phyloP scores from a whole-genome alignment of 2,113 vertebrate species.

The Heteronetta atricapilla region DNA sequence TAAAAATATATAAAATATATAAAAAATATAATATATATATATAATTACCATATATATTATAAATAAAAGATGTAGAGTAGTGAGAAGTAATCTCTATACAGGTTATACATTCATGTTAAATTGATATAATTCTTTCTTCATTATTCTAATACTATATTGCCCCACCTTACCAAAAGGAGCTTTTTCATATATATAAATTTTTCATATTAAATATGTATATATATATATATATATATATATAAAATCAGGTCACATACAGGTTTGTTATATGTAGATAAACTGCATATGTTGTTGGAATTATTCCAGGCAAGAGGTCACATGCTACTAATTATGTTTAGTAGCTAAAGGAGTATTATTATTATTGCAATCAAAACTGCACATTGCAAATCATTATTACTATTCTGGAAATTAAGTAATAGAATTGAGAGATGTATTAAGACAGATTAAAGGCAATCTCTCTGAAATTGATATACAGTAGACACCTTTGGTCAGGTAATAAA shows the following conservation, averaged over 20 bases:
- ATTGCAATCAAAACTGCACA: not conserved
- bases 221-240: too few relatives aligned
- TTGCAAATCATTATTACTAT: not conserved
- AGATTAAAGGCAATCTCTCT: not conserved
- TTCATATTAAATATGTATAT: not conserved
- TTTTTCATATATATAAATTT: not conserved
- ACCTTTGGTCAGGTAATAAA: not conserved
- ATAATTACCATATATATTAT: not conserved
- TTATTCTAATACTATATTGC: not conserved
- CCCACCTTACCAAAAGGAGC: not conserved
- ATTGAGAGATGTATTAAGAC: not conserved
- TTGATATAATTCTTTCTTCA: not conserved
- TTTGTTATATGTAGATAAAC: not conserved
- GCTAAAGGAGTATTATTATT: not conserved
- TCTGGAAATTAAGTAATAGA: not conserved
- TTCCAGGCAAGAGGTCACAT: not conserved
- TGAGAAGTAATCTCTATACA: not conserved
- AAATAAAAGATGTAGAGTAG: not conserved
- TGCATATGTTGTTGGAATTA: not conserved
- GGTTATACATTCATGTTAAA: not conserved
- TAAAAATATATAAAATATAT: too few relatives aligned
- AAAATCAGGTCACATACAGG: not conserved
- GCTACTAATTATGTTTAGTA: not conserved
- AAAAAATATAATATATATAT: not conserved
- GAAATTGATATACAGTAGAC: not conserved